phyloP scores from a whole-genome alignment of 1,140 invertebrate species.

The Carcinoscorpius rotundicauda region DNA sequence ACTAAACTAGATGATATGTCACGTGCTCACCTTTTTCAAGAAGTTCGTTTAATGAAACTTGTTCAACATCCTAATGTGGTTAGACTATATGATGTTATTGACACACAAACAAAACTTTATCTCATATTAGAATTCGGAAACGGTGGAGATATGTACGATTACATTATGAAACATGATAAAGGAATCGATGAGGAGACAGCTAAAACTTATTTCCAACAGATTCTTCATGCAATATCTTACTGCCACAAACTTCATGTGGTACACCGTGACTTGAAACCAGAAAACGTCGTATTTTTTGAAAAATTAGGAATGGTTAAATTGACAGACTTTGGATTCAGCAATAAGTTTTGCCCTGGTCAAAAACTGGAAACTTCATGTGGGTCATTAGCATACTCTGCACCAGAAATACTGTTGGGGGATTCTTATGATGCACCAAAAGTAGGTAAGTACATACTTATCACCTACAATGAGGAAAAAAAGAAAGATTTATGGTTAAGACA shows the following conservation, averaged over 20 bases:
- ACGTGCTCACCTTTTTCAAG: slow-evolving; percentile 76
- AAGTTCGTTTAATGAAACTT: slow-evolving; percentile 90
- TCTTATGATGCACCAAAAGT: slow-evolving; percentile 41
- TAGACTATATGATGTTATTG: slow-evolving; percentile 93
- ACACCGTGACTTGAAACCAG: slow-evolving; percentile 93
- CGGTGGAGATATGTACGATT: slow-evolving; percentile 97
- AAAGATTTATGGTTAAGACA: background rate
- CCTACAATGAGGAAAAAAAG: background rate
- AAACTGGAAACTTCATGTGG: slow-evolving; percentile 99
- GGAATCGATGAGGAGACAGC: slow-evolving; percentile 56
- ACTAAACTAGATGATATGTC: slow-evolving; percentile 92
- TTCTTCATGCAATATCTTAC: slow-evolving; percentile 71
- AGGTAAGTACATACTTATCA: slow-evolving; percentile 22
- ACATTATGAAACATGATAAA: slow-evolving; percentile 91
- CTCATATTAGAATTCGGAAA: slow-evolving; percentile 92
- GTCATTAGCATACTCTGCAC: slow-evolving; percentile 95
- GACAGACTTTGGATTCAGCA: slow-evolving; percentile 98
- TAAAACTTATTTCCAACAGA: slow-evolving; percentile 71
- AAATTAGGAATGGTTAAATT: slow-evolving; percentile 94
- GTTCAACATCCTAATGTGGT: slow-evolving; percentile 98
- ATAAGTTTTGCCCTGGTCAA: slow-evolving; percentile 87
- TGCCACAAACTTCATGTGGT: slow-evolving; percentile 91
- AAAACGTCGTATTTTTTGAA: slow-evolving; percentile 98
- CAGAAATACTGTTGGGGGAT: slow-evolving; percentile 89
- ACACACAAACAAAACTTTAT: slow-evolving; percentile 91